Conservation (phyloP, 2,797 vertebrate species). For the Premnoplex brunnescens region DNA sequence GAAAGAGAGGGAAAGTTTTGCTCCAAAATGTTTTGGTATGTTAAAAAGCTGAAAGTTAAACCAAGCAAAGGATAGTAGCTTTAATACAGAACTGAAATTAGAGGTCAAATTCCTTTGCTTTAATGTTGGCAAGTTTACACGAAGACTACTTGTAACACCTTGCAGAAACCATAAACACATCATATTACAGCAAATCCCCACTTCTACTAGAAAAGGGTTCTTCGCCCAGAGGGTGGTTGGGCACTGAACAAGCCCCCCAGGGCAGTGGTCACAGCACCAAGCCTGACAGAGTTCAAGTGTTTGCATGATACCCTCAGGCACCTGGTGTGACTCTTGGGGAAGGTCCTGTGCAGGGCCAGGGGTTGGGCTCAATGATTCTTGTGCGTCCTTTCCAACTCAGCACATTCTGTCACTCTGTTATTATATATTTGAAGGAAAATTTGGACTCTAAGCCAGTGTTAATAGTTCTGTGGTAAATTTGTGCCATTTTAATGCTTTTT, state of each 20-base stretch:
- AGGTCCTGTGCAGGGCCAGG: not conserved
- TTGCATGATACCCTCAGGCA: not conserved
- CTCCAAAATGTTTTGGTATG: not conserved
- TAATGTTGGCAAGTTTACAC: not conserved
- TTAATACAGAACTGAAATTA: not conserved
- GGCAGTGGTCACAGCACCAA: not conserved
- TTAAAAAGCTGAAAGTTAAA: not conserved
- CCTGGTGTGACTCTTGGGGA: not conserved
- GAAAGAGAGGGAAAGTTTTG: not conserved
- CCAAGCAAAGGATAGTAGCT: not conserved
- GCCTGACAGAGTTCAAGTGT: not conserved
- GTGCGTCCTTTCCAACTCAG: not conserved
- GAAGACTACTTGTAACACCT: not conserved
- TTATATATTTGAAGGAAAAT: not conserved
- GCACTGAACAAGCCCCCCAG: not conserved
- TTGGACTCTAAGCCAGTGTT: not conserved
- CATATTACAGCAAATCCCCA: not conserved
- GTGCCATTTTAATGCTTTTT: not conserved
- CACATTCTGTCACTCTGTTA: not conserved
- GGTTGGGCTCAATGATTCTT: not conserved
- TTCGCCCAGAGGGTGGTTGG: not conserved
- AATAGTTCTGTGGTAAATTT: not conserved
- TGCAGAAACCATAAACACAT: not conserved
- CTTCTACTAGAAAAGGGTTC: not conserved
- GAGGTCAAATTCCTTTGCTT: not conserved